phyloP scores from a whole-genome alignment of 1,140 invertebrate species.

The Melanaphis sacchari region DNA sequence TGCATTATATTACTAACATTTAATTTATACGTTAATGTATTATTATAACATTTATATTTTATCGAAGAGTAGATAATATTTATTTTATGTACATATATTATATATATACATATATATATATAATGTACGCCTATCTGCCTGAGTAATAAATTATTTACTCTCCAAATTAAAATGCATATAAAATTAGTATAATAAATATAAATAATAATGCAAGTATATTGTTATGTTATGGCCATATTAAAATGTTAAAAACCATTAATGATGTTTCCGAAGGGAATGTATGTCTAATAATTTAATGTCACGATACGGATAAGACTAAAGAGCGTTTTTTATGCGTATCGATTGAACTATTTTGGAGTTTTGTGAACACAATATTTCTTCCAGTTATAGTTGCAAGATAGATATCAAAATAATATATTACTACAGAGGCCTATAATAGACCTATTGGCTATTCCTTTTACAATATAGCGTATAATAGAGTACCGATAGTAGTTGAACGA shows the following conservation, averaged over 20 bases:
- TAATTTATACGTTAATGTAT: background rate
- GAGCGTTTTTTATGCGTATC: background rate
- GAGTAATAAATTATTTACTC: background rate
- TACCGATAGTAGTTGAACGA: background rate
- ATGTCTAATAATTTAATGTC: background rate
- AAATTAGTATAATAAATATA: conserved; percentile 2
- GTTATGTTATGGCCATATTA: conserved; percentile 4
- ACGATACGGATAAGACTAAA: background rate
- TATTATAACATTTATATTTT: conserved; percentile 10
- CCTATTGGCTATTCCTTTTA: background rate
- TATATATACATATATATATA: background rate
- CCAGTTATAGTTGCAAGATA: background rate
- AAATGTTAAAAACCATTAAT: background rate
- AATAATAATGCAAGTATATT: background rate
- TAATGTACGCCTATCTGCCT: background rate
- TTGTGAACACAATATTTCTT: background rate
- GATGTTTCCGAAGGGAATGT: background rate
- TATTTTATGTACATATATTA: background rate
- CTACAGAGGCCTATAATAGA: background rate
- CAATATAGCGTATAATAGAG: background rate
- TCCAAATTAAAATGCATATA: background rate
- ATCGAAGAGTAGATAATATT: background rate
- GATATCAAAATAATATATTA: background rate
- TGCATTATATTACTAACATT: background rate
- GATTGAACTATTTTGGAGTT: background rate